phyloP scores from a whole-genome alignment of 2,888 invertebrate genomes.

The Caenorhabditis sp. region DNA sequence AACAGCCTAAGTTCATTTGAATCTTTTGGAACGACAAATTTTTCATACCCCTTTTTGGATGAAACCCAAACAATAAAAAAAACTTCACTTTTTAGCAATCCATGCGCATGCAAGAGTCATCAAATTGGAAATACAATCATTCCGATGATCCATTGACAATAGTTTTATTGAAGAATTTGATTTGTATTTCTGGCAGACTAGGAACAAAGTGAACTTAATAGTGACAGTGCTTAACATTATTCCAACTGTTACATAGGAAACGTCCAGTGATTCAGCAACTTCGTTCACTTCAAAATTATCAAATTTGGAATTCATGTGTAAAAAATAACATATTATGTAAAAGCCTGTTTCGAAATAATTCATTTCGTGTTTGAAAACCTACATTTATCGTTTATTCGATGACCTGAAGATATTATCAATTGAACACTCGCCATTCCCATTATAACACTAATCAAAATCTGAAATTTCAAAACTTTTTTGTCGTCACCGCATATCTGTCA shows the following conservation, averaged over 20 bases:
- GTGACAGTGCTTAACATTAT: constrained; percentile 68
- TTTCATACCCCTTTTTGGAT: no score
- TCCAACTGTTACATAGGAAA: constrained; percentile 57
- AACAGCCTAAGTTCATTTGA: no score
- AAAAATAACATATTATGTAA: not conserved
- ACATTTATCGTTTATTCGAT: constrained; percentile 39
- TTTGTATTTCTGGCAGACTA: constrained; percentile 64
- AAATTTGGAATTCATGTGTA: not conserved
- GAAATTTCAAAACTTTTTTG: constrained; percentile 44
- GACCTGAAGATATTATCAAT: constrained; percentile 67
- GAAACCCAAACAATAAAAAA: no score
- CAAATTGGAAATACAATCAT: constrained; percentile 74
- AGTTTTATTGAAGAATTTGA: constrained; percentile 71
- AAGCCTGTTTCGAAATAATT: not conserved
- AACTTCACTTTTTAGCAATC: constrained; percentile 26
- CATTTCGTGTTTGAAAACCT: not conserved
- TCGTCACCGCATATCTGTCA: no score
- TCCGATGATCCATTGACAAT: constrained; percentile 73
- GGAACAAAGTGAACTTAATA: constrained; percentile 60
- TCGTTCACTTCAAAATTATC: not conserved
- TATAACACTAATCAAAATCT: constrained; percentile 72
- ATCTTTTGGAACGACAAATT: no score
- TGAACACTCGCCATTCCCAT: constrained; percentile 74
- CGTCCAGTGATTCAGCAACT: constrained; percentile 49
- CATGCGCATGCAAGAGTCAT: constrained; percentile 73